Evolutionary conservation across 2,113 vertebrate species (phyloP).

Genomic region (Pelmatolapia mariae): DNA sequence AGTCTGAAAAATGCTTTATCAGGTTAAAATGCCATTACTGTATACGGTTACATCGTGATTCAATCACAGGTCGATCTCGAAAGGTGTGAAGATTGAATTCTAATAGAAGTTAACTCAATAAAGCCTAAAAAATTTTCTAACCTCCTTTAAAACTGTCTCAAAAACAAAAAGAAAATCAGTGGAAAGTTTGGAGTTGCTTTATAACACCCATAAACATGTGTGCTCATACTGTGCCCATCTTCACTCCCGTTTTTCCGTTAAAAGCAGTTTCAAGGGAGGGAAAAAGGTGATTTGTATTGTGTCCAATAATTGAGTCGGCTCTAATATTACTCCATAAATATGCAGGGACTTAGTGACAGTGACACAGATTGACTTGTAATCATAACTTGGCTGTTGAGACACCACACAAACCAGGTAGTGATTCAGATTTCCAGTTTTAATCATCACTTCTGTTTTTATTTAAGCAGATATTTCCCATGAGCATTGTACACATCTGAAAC

Average conservation of each 20-base stretch:
- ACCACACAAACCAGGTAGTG: slow-evolving; percentile 10
- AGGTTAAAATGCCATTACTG: slow-evolving; percentile 37
- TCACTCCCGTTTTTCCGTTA: background rate
- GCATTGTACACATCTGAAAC: slow-evolving; percentile 69
- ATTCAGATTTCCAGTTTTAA: slow-evolving; percentile 71
- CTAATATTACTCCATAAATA: background rate
- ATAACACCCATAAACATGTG: background rate
- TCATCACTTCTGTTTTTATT: slow-evolving; percentile 77
- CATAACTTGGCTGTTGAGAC: background rate
- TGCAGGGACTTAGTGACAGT: background rate
- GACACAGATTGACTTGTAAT: background rate
- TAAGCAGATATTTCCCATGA: slow-evolving; percentile 75
- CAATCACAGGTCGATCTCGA: background rate
- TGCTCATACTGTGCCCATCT: background rate
- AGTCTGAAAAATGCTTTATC: background rate
- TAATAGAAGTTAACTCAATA: background rate
- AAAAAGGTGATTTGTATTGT: background rate
- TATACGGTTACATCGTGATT: slow-evolving; percentile 24
- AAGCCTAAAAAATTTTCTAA: background rate
- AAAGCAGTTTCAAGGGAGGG: background rate
- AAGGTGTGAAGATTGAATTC: background rate
- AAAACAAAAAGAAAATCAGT: background rate
- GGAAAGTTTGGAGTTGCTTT: background rate
- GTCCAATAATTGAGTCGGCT: background rate
- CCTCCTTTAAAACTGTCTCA: background rate